phyloP scores from a whole-genome alignment of 1,140 invertebrate species.

The Leptestheria dahalacensis region DNA sequence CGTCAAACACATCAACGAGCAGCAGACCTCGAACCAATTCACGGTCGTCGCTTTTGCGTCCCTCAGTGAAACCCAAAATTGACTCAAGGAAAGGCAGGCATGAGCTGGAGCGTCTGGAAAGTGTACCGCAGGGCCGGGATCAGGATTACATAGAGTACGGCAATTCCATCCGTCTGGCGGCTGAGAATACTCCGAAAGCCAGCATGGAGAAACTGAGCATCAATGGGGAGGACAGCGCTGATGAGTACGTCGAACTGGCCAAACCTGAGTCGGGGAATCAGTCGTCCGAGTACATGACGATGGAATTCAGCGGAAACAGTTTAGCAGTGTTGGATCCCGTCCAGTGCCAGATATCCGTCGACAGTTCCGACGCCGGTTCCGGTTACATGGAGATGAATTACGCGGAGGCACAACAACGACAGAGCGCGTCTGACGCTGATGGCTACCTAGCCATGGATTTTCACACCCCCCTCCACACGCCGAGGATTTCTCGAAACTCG shows the following conservation, averaged over 20 bases:
- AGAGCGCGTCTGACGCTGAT: background rate
- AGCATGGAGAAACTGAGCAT: background rate
- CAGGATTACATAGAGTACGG: constrained; percentile 17
- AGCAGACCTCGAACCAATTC: background rate
- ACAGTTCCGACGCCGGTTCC: background rate
- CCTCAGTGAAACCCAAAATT: constrained; percentile 3
- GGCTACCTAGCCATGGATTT: constrained; percentile 12
- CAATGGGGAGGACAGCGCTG: background rate
- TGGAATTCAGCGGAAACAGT: background rate
- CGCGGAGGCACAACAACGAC: background rate
- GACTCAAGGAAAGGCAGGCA: constrained; percentile 7
- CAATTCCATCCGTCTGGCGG: constrained; percentile 1
- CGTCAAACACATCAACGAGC: background rate
- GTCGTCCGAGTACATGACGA: constrained; percentile 9
- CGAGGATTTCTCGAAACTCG: constrained; percentile 6
- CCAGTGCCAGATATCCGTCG: background rate
- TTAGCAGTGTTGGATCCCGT: background rate
- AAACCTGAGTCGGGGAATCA: background rate
- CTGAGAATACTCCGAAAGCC: constrained; percentile 7
- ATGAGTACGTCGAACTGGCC: constrained; percentile 13
- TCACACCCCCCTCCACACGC: background rate
- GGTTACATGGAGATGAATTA: constrained; percentile 11
- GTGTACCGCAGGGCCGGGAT: constrained; percentile 16
- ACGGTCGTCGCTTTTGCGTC: constrained; percentile 1
- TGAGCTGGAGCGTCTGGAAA: constrained; percentile 12